Conservation (phyloP, 2,888 invertebrate genomes). For the Parnassius apollo region DNA sequence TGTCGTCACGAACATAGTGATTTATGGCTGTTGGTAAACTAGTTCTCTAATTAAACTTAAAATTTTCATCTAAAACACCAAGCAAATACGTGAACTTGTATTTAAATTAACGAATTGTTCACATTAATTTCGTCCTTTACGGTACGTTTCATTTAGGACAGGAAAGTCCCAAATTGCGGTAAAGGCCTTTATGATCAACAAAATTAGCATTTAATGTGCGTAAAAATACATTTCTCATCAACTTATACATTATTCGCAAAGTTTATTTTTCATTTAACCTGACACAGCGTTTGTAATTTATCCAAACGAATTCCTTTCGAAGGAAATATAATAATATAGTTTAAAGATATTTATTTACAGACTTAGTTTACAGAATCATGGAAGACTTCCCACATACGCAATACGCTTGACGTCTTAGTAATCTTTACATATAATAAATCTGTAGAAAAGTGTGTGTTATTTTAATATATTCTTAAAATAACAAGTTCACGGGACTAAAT, state of each 20-base stretch:
- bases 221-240: not conserved
- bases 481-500: no score
- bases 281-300: not conserved
- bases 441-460: no score
- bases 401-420: no score
- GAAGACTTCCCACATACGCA: no score
- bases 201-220: slow-evolving; percentile 16
- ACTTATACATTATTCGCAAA: not conserved
- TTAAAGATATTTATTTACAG: no score
- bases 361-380: no score
- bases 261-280: not conserved
- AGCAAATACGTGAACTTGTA: slow-evolving; percentile 4
- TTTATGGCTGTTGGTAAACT: not conserved
- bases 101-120: slow-evolving; percentile 13
- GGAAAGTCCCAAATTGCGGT: slow-evolving; percentile 12
- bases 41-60: not conserved
- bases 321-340: no score
- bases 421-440: no score
- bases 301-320: no score
- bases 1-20: no score
- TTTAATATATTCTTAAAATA: no score
- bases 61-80: slow-evolving; percentile 1
- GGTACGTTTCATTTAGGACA: slow-evolving; percentile 14
- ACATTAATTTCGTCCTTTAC: slow-evolving; percentile 8
- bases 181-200: slow-evolving; percentile 2